Percentiles rank a stretch among this genome's conserved stretches.
Evolutionary conservation across 2,113 vertebrate genomes (phyloP).

Genomic region (Sapayoa aenigma): DNA sequence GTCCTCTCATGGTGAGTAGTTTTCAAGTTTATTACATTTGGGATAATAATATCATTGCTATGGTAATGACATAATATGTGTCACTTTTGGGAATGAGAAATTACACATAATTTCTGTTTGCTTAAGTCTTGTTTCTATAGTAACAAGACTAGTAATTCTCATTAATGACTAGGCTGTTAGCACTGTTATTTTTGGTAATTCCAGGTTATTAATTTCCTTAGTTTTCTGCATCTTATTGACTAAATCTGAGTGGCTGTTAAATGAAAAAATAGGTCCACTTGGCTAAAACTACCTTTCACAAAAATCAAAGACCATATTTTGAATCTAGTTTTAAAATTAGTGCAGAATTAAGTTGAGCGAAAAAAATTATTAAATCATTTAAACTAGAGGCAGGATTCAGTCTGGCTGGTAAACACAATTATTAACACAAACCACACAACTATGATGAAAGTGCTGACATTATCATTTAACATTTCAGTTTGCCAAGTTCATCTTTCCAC

Average conservation of each 20-base stretch:
- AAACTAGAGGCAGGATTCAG: constrained; percentile 45
- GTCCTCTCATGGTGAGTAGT: constrained; percentile 20
- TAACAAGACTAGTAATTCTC: constrained; percentile 67
- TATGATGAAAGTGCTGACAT: constrained; percentile 45
- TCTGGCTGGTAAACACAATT: constrained; percentile 41
- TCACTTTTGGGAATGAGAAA: constrained; percentile 65
- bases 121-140: constrained; percentile 68
- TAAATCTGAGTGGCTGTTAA: not conserved
- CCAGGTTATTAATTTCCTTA: constrained; percentile 53
- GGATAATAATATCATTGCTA: constrained; percentile 66
- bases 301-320: not conserved
- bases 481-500: constrained; percentile 49
- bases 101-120: constrained; percentile 66
- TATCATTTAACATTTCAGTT: constrained; percentile 55
- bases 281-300: not conserved
- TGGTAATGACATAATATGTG: constrained; percentile 64
- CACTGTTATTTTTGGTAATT: constrained; percentile 69
- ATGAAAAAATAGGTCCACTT: constrained; percentile 1
- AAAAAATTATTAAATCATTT: constrained; percentile 22
- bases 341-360: not conserved
- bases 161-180: constrained; percentile 66
- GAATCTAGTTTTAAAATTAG: constrained; percentile 30
- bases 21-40: constrained; percentile 47
- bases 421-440: constrained; percentile 33
- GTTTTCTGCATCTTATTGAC: constrained; percentile 30